phyloP scores from a whole-genome alignment of 2,113 vertebrate genomes.

The Arizona elegans region DNA sequence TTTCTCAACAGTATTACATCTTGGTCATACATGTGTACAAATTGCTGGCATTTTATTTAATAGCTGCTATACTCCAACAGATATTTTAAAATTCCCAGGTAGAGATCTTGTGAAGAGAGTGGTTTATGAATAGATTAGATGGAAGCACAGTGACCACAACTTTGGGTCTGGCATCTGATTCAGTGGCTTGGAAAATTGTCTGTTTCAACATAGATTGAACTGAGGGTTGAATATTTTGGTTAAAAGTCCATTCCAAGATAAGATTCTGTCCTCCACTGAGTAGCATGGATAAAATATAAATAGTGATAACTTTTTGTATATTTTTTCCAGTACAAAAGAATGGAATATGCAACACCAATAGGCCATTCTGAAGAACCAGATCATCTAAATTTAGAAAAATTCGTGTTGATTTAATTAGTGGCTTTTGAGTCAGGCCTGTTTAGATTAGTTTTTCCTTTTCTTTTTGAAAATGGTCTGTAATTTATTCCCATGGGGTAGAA shows the following conservation, averaged over 20 bases:
- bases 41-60: not conserved
- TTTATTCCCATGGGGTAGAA: not conserved
- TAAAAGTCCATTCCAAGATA: not conserved
- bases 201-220: not conserved
- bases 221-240: not conserved
- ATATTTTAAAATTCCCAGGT: not conserved
- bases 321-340: not conserved
- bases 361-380: not conserved
- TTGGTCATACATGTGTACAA: not conserved
- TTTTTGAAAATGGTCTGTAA: not conserved
- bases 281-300: not conserved
- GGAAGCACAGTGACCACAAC: not conserved
- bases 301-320: not conserved
- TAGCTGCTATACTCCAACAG: not conserved
- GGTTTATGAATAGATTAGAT: not conserved
- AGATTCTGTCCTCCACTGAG: not conserved
- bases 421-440: not conserved
- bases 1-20: not conserved
- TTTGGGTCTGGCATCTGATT: not conserved
- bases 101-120: not conserved
- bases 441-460: not conserved
- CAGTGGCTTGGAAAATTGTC: not conserved
- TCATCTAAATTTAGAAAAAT: not conserved
- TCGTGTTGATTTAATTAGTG: not conserved
- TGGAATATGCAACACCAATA: not conserved